Conservation (phyloP, 2,888 invertebrate genomes). For the Spodoptera exigua region DNA sequence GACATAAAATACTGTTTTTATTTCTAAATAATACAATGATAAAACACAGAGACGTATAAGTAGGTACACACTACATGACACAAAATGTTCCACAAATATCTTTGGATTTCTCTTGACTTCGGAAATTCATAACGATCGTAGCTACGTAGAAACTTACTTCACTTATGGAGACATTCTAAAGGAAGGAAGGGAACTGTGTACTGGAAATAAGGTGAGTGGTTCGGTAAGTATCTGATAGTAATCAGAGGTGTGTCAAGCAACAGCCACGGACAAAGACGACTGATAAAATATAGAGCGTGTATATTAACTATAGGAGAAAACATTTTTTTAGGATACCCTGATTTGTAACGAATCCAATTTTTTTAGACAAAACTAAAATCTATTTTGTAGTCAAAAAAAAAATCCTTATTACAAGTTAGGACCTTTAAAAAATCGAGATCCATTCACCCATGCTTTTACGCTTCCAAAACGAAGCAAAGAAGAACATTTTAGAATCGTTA, state of each 20-base stretch:
- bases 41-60: conserved; percentile 10
- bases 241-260: not conserved
- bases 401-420: too few relatives aligned
- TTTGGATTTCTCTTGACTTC: too few relatives aligned
- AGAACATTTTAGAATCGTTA: too few relatives aligned
- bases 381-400: too few relatives aligned
- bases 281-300: not conserved
- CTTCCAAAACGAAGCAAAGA: too few relatives aligned
- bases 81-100: conserved; percentile 5
- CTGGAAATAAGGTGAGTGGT: conserved; percentile 48
- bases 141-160: conserved; percentile 6
- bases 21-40: conserved; percentile 4
- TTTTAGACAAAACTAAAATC: too few relatives aligned
- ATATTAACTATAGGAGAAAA: too few relatives aligned
- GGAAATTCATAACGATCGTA: conserved; percentile 4
- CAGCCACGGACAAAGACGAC: not conserved
- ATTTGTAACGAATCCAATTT: too few relatives aligned
- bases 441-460: too few relatives aligned
- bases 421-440: too few relatives aligned
- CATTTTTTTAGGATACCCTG: too few relatives aligned
- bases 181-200: conserved; percentile 14
- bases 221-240: conserved; percentile 45
- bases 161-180: conserved; percentile 30
- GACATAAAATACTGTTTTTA: not conserved
- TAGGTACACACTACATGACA: conserved; percentile 33